These are phyloP conservation scores for Lamprologus ornatipinnis DNA, from an alignment of 2,113 vertebrate species.

Conservation along the genomic window DNA sequence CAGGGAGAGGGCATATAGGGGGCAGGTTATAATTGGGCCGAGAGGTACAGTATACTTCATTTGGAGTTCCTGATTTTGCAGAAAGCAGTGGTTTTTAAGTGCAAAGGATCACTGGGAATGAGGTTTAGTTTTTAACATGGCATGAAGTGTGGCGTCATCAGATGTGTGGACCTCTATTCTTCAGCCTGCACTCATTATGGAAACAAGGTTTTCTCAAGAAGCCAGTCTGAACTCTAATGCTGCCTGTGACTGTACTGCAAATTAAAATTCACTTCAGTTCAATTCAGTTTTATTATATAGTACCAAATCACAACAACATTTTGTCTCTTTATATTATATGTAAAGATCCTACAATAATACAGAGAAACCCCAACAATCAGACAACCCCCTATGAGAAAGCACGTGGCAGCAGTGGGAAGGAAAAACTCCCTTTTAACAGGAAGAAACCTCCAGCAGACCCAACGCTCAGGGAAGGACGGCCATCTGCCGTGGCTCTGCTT, in stretches of 20 bases:
- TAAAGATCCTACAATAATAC: neutral
- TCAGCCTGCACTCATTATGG: neutral
- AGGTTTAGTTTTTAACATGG: neutral
- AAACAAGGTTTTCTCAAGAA: neutral
- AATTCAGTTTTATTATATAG: neutral
- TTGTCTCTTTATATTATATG: neutral
- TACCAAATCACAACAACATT: neutral
- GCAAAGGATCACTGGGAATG: neutral
- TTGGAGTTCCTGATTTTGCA: neutral
- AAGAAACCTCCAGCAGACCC: neutral
- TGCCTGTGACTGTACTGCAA: neutral
- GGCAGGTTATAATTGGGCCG: neutral
- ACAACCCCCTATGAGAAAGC: neutral
- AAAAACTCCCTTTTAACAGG: neutral
- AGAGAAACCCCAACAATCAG: neutral
- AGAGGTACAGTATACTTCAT: neutral
- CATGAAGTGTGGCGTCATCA: neutral
- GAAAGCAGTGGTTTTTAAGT: neutral
- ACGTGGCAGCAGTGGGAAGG: neutral
- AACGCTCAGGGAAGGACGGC: fast-evolving
- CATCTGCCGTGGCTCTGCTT: neutral
- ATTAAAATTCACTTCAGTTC: neutral
- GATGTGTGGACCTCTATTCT: neutral
- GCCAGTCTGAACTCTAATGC: neutral
- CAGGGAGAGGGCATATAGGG: neutral